phyloP scores from a whole-genome alignment of 2,888 invertebrate species.

The Hartigia nigra region DNA sequence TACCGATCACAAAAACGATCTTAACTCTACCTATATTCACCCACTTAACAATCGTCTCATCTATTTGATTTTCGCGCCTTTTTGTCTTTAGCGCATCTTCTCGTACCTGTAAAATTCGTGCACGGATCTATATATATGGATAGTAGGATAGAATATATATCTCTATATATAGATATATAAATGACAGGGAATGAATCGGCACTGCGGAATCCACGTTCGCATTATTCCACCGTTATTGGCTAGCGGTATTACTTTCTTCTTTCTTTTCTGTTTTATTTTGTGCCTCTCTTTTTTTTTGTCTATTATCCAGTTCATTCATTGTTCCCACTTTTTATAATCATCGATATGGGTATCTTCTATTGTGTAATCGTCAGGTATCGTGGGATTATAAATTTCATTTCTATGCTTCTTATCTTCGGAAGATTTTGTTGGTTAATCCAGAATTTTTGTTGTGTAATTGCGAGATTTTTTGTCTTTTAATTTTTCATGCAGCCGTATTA shows the following conservation, averaged over 20 bases:
- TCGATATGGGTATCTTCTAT: background rate
- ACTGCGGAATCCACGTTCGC: background rate
- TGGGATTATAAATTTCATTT: background rate
- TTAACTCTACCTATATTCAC: background rate
- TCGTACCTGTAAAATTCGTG: background rate
- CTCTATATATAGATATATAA: background rate
- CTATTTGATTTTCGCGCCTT: no score
- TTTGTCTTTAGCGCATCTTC: no score
- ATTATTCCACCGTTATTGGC: background rate
- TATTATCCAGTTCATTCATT: background rate
- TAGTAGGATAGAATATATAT: background rate
- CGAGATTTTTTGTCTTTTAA: no score
- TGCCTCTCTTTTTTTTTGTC: background rate
- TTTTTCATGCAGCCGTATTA: background rate
- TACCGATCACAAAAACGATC: conserved; percentile 10
- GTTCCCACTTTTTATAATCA: background rate
- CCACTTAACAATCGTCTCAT: background rate
- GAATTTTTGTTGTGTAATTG: background rate
- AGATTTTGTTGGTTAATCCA: background rate
- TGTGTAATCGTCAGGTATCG: background rate
- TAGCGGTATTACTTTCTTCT: background rate
- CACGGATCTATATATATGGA: background rate
- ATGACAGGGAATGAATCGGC: background rate
- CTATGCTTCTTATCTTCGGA: background rate
- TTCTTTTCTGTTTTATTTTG: background rate